Percentiles rank a stretch among this genome's conserved stretches.
Evolutionary conservation across 2,113 vertebrate genomes (phyloP).

Genomic region (Pantherophis guttatus): DNA sequence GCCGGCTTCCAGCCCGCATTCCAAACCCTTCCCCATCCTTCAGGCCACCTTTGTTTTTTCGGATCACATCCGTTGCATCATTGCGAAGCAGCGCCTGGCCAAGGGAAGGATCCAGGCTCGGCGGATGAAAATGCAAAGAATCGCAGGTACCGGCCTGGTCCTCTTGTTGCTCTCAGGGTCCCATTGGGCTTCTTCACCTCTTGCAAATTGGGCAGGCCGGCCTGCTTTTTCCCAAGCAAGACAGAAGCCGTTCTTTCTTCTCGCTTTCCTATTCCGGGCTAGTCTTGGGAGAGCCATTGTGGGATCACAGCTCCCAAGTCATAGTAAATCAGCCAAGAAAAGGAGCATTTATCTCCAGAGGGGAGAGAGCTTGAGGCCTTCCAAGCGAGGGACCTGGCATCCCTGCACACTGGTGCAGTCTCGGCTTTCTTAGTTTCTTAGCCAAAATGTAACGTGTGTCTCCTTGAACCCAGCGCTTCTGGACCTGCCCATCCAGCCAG

Average conservation of each 20-base stretch:
- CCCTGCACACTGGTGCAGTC: neutral
- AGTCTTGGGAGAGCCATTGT: neutral
- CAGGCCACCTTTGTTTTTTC: conserved; percentile 96
- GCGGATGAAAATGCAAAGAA: conserved; percentile 97
- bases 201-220: neutral
- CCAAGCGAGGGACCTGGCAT: neutral
- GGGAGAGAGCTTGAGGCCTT: neutral
- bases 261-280: neutral
- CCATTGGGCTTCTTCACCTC: neutral
- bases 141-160: conserved; percentile 75
- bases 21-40: conserved; percentile 95
- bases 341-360: neutral
- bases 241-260: neutral
- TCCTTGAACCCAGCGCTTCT: conserved; percentile 73
- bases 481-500: conserved; percentile 78
- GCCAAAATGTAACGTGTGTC: neutral
- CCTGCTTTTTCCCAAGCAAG: neutral
- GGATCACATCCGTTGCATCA: conserved; percentile 98
- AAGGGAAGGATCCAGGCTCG: conserved; percentile 96
- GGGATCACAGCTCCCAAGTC: neutral
- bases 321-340: neutral
- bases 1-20: conserved; percentile 93
- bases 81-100: conserved; percentile 94
- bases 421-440: conserved; percentile 7
- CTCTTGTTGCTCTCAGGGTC: neutral